phyloP scores from a whole-genome alignment of 1,140 invertebrate species.

The Neelides sp. region DNA sequence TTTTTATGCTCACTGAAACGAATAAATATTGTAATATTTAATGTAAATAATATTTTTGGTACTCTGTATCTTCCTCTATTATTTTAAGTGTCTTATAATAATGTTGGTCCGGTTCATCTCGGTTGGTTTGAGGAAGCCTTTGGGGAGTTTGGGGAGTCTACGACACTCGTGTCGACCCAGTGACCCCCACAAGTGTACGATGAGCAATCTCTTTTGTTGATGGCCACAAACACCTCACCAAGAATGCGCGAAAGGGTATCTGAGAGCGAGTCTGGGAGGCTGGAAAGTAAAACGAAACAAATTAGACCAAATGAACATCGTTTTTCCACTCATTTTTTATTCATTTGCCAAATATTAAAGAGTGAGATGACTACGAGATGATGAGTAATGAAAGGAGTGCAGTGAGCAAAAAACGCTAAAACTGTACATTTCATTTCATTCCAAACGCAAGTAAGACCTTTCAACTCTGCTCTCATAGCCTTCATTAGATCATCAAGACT shows the following conservation, averaged over 20 bases:
- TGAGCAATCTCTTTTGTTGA: conserved; percentile 21
- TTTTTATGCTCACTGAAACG: no score
- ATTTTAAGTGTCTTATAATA: no score
- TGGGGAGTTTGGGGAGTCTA: no score
- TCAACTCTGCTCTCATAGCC: no score
- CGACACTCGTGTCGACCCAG: conserved; percentile 15
- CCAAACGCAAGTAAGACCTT: neutral
- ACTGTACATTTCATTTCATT: neutral
- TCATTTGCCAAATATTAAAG: neutral
- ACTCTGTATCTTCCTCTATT: no score
- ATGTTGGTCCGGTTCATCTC: no score
- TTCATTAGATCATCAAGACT: no score
- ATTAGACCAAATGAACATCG: neutral
- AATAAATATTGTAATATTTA: no score
- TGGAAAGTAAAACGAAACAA: conserved; percentile 10
- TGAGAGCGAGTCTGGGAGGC: conserved; percentile 24
- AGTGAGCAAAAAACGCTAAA: neutral
- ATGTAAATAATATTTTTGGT: no score
- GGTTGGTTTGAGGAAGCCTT: no score
- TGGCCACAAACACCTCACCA: conserved; percentile 18
- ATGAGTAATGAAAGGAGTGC: neutral
- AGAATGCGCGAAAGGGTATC: conserved; percentile 13
- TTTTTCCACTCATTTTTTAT: neutral
- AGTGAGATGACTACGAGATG: neutral
- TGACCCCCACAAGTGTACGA: conserved; percentile 20